A percentile compares a stretch with the other conserved stretches of the same genome.
Evolutionary conservation across 2,888 invertebrate species (phyloP).

Genomic region (Lapara coniferarum): DNA sequence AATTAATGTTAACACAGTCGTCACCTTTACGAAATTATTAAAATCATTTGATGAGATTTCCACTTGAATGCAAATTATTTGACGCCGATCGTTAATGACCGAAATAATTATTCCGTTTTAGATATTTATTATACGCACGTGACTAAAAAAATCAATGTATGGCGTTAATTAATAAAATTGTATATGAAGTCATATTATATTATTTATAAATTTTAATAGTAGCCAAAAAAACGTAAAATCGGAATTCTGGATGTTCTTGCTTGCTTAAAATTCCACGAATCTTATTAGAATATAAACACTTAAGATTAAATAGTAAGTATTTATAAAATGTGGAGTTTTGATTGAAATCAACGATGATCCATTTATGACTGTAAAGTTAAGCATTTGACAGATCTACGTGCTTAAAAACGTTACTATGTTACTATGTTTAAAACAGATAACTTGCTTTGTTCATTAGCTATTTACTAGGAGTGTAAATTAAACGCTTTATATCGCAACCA

Average conservation of each 20-base stretch:
- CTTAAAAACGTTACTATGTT: too few relatives aligned
- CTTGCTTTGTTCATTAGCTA: not conserved
- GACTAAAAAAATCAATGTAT: not conserved
- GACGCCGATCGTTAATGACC: not conserved
- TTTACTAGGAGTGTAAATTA: constrained; percentile 12
- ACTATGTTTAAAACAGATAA: not conserved
- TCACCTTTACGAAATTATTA: constrained; percentile 7
- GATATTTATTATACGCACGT: not conserved
- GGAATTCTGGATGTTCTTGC: too few relatives aligned
- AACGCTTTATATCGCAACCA: constrained; percentile 23
- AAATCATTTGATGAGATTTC: constrained; percentile 13
- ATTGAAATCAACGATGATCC: too few relatives aligned
- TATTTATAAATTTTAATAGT: too few relatives aligned
- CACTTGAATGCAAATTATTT: constrained; percentile 11
- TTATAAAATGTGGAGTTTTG: too few relatives aligned
- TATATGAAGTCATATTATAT: too few relatives aligned
- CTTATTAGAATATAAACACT: too few relatives aligned
- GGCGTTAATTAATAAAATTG: not conserved
- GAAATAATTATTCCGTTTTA: not conserved
- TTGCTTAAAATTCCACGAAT: too few relatives aligned
- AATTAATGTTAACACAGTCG: not conserved
- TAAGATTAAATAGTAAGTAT: too few relatives aligned
- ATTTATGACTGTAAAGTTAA: not conserved
- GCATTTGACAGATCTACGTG: not conserved
- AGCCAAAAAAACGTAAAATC: too few relatives aligned